A percentile compares a stretch with the other conserved stretches of the same genome.
Conservation (phyloP, 2,888 invertebrate genomes). For the Cerastis leucographa region DNA sequence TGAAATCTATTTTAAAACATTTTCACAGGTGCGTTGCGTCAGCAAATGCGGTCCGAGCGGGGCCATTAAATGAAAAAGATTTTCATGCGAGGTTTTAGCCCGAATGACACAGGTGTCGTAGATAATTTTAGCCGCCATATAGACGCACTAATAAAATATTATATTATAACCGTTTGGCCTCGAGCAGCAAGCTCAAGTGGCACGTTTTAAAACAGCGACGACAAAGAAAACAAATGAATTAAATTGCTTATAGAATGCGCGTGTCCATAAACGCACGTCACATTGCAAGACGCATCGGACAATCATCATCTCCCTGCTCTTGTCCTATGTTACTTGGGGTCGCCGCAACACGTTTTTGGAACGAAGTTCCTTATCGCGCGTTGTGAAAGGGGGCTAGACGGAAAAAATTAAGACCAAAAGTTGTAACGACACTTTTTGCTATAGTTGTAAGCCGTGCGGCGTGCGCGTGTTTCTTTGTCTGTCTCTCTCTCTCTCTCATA, state of each 20-base stretch:
- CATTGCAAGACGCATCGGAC: not conserved
- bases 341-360: too few species aligned
- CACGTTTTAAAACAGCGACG: not conserved
- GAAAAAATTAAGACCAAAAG: too few species aligned
- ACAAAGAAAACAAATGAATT: not conserved
- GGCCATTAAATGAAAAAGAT: conserved; percentile 3
- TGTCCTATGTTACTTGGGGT: too few species aligned
- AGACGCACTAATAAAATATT: not conserved
- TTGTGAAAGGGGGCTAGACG: too few species aligned
- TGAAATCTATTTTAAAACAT: not conserved
- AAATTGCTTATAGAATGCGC: not conserved
- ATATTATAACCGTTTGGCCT: not conserved
- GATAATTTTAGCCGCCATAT: not conserved
- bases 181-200: not conserved
- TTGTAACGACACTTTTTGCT: too few species aligned
- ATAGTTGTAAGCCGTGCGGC: too few species aligned
- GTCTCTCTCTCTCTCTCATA: too few species aligned
- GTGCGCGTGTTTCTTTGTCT: too few species aligned
- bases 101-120: not conserved
- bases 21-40: not conserved
- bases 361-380: too few species aligned
- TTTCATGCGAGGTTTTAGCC: not conserved
- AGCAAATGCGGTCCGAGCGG: not conserved
- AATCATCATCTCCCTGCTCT: too few species aligned
- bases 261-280: not conserved